Evolutionary conservation across 2,888 invertebrate species (phyloP).

Genomic region (Agelastica alni): DNA sequence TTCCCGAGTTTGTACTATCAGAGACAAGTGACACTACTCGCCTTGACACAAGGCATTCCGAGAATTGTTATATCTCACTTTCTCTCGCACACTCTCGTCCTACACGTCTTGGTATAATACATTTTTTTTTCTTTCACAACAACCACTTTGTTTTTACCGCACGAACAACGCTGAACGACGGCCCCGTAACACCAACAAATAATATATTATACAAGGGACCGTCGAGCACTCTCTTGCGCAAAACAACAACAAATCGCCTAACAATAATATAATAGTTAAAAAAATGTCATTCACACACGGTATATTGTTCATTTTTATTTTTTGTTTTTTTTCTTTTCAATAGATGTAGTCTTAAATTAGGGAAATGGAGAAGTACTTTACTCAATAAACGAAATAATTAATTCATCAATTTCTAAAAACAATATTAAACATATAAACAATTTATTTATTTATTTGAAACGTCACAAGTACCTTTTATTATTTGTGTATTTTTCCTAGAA

Average conservation of each 20-base stretch:
- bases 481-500: too few relatives aligned
- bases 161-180: conserved; percentile 36
- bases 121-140: conserved; percentile 40
- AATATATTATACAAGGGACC: conserved; percentile 39
- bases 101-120: conserved; percentile 26
- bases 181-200: conserved; percentile 43
- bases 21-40: conserved; percentile 45
- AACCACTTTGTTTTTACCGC: conserved; percentile 40
- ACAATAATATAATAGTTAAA: conserved; percentile 57
- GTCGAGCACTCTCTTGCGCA: conserved; percentile 24
- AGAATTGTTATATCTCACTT: conserved; percentile 31
- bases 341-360: conserved; percentile 15
- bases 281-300: conserved; percentile 41
- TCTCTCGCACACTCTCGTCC: conserved; percentile 22
- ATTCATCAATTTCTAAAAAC: too few relatives aligned
- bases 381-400: background rate
- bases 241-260: conserved; percentile 56
- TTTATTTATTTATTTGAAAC: too few relatives aligned
- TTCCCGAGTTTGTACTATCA: conserved; percentile 59
- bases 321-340: conserved; percentile 19
- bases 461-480: too few relatives aligned
- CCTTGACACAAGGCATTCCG: conserved; percentile 54
- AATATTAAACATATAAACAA: too few relatives aligned
- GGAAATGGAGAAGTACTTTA: conserved; percentile 2
- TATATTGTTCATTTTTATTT: conserved; percentile 39